phyloP scores from a whole-genome alignment of 2,797 vertebrate species.

The Moxostoma hubbsi region DNA sequence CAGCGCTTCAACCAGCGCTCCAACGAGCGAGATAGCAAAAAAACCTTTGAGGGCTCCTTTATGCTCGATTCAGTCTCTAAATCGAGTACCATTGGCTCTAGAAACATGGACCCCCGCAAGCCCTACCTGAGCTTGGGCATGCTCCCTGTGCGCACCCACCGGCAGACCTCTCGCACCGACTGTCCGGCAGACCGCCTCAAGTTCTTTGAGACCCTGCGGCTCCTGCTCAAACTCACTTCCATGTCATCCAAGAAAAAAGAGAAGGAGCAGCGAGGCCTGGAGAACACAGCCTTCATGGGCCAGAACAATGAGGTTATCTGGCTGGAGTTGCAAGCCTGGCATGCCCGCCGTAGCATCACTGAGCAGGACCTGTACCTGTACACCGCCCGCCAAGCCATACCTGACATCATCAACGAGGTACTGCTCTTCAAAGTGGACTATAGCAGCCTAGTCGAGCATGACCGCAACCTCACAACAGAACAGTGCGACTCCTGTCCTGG shows the following conservation, averaged over 20 bases:
- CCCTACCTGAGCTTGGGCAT: slow-evolving; percentile 98
- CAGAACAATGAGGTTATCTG: slow-evolving; percentile 97
- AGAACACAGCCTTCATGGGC: slow-evolving; percentile 90
- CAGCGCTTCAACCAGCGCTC: slow-evolving; percentile 84
- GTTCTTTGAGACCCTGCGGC: slow-evolving; percentile 96
- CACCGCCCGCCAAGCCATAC: slow-evolving; percentile 95
- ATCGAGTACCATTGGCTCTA: slow-evolving; percentile 82
- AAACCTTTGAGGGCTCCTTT: slow-evolving; percentile 91
- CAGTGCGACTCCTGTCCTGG: slow-evolving; percentile 63
- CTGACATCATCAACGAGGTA: slow-evolving; percentile 95
- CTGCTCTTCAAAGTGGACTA: slow-evolving; percentile 97
- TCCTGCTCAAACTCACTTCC: slow-evolving; percentile 97
- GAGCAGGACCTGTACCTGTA: slow-evolving; percentile 96
- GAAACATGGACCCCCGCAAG: slow-evolving; percentile 94
- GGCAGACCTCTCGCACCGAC: slow-evolving; percentile 96
- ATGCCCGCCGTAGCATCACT: slow-evolving; percentile 89
- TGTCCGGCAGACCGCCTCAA: slow-evolving; percentile 96
- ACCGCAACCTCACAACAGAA: slow-evolving; percentile 12
- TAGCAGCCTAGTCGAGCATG: slow-evolving; percentile 75
- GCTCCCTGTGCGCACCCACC: slow-evolving; percentile 90
- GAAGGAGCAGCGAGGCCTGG: slow-evolving; percentile 93
- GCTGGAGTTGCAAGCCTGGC: slow-evolving; percentile 98
- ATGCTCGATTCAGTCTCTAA: slow-evolving; percentile 91
- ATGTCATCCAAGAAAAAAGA: slow-evolving; percentile 99
- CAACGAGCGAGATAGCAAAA: slow-evolving; percentile 93